A percentile compares a stretch with the other conserved stretches of the same genome.
These are phyloP conservation scores for Cistogaster globosa DNA, from an alignment of 2,888 invertebrate genomes.

Conservation along the genomic window DNA sequence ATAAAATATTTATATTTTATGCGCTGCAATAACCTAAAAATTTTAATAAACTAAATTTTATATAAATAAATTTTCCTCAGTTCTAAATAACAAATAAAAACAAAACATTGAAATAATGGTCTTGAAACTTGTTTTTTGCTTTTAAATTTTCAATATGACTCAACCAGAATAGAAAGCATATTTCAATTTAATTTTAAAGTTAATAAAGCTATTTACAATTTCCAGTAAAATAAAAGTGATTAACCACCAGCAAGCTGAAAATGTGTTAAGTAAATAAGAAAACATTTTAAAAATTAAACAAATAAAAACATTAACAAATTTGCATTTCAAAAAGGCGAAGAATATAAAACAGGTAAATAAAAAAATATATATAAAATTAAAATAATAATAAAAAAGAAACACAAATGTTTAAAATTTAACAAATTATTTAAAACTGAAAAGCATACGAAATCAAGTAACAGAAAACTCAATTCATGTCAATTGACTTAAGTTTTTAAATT, in stretches of 20 bases:
- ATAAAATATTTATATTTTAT: too few species aligned
- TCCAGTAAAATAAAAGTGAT: slow-evolving; percentile 41
- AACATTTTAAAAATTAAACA: slow-evolving; percentile 40
- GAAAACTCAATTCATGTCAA: too few species aligned
- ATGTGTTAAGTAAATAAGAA: slow-evolving; percentile 19
- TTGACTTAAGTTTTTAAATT: too few species aligned
- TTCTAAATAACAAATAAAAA: background rate
- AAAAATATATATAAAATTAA: too few species aligned
- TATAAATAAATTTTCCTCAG: too few species aligned
- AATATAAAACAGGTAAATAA: background rate
- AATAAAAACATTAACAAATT: slow-evolving; percentile 7
- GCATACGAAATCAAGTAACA: too few species aligned
- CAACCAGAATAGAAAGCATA: slow-evolving; percentile 54
- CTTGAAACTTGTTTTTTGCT: slow-evolving; percentile 22
- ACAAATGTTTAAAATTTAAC: too few species aligned
- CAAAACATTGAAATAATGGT: slow-evolving; percentile 21
- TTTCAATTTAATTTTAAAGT: slow-evolving; percentile 25
- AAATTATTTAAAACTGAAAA: too few species aligned
- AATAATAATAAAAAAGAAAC: background rate
- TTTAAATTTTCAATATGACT: slow-evolving; percentile 38
- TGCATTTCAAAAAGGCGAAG: slow-evolving; percentile 17
- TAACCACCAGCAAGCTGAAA: slow-evolving; percentile 29
- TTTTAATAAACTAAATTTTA: too few species aligned
- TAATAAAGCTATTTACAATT: slow-evolving; percentile 21
- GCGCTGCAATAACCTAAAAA: too few species aligned